Evolutionary conservation across 2,113 vertebrate species (phyloP).

Genomic region (Terrapene triunguis): DNA sequence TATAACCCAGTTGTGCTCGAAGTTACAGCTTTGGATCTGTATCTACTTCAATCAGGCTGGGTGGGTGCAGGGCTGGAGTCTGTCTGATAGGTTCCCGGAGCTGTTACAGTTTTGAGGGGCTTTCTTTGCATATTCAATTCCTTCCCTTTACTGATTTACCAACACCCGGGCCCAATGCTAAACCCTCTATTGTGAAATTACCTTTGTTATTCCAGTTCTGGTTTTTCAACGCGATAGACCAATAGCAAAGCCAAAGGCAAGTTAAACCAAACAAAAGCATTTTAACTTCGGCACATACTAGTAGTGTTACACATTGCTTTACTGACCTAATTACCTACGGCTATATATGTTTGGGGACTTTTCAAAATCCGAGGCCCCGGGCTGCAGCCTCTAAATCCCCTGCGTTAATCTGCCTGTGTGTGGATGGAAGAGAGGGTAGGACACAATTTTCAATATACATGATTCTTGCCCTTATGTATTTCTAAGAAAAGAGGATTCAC

Average conservation of each 20-base stretch:
- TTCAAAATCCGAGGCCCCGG: neutral
- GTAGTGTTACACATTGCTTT: neutral
- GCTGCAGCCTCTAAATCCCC: neutral
- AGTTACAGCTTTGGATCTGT: neutral
- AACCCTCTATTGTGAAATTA: neutral
- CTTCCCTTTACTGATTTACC: neutral
- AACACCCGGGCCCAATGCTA: neutral
- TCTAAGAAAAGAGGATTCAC: neutral
- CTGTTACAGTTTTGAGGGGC: neutral
- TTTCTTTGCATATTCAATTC: neutral
- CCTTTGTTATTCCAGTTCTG: neutral
- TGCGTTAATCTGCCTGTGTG: neutral
- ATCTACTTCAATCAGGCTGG: neutral
- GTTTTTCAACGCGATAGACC: neutral
- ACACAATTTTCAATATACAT: neutral
- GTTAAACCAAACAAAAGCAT: neutral
- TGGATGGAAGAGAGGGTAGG: neutral
- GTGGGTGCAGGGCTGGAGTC: neutral
- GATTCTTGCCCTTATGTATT: neutral
- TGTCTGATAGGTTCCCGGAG: neutral
- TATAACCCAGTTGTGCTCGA: neutral
- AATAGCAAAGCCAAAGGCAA: neutral
- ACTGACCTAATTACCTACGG: neutral
- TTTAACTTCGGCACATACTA: neutral
- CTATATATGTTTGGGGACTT: neutral